These are phyloP conservation scores for Dendroctonus ponderosae DNA, from an alignment of 1,140 invertebrate genomes.

Conservation along the genomic window DNA sequence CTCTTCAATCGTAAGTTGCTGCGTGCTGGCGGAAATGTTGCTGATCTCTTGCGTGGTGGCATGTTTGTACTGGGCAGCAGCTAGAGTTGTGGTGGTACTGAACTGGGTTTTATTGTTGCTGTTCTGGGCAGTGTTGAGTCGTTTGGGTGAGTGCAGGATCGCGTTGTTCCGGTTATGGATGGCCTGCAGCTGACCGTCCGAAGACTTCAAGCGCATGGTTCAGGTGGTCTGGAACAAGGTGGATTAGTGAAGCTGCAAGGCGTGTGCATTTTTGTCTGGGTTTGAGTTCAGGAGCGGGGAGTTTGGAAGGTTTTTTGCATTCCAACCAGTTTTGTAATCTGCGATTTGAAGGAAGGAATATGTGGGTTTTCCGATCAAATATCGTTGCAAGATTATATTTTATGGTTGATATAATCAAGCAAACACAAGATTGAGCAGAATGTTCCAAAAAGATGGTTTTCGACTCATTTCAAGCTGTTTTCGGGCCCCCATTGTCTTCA, in stretches of 20 bases:
- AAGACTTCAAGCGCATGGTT: conserved; percentile 47
- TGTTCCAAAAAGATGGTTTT: no score
- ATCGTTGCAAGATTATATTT: no score
- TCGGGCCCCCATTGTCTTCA: no score
- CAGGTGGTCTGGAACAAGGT: conserved; percentile 36
- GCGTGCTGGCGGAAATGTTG: conserved; percentile 10
- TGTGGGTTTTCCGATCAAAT: no score
- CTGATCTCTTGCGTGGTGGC: conserved; percentile 10
- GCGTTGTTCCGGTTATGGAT: conserved; percentile 47
- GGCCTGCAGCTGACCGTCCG: conserved; percentile 44
- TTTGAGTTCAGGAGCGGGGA: no score
- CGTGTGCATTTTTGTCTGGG: no score
- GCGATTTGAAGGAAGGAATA: no score
- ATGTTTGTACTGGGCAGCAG: background rate
- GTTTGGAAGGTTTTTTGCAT: background rate
- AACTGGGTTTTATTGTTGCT: conserved; percentile 38
- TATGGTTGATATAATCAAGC: no score
- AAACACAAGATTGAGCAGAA: no score
- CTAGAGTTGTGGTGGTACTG: conserved; percentile 8
- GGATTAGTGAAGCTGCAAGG: no score
- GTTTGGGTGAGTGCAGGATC: conserved; percentile 47
- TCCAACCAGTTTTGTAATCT: no score
- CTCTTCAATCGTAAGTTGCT: conserved; percentile 26
- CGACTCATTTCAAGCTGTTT: background rate
- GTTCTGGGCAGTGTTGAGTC: conserved; percentile 48